A percentile compares a stretch with the other conserved stretches of the same genome.
Evolutionary conservation across 2,888 invertebrate species (phyloP).

Genomic region (Philhelius pedissequus): DNA sequence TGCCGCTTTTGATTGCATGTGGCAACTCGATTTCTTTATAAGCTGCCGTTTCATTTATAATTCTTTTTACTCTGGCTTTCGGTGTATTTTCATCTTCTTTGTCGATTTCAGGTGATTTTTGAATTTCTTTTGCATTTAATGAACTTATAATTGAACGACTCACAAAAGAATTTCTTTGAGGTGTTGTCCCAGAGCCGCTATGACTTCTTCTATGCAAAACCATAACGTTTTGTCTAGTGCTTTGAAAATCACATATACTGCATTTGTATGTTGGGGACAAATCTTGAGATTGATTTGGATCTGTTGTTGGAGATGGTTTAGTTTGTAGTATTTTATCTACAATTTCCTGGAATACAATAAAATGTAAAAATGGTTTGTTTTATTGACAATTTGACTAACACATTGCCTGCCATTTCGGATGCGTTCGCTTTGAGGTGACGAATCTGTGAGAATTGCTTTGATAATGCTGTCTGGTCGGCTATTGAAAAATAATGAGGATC

Average conservation of each 20-base stretch:
- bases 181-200: slow-evolving; percentile 73
- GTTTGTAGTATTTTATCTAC: slow-evolving; percentile 72
- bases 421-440: slow-evolving; percentile 62
- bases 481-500: slow-evolving; percentile 70
- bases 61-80: neutral
- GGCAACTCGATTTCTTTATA: neutral
- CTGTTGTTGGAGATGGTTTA: slow-evolving; percentile 58
- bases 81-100: neutral
- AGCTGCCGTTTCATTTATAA: neutral
- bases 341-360: slow-evolving; percentile 69
- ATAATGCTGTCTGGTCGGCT: slow-evolving; percentile 72
- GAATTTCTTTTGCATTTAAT: neutral
- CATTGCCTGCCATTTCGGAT: slow-evolving; percentile 61
- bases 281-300: slow-evolving; percentile 12
- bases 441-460: slow-evolving; percentile 71
- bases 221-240: slow-evolving; percentile 86
- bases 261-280: slow-evolving; percentile 81
- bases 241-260: slow-evolving; percentile 83
- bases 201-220: slow-evolving; percentile 87
- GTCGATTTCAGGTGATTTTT: neutral
- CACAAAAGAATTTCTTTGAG: slow-evolving; percentile 24
- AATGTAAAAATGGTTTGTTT: slow-evolving; percentile 11
- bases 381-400: slow-evolving; percentile 38
- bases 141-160: slow-evolving; percentile 71
- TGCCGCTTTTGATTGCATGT: neutral